phyloP scores from a whole-genome alignment of 1,140 invertebrate species.

The Bicyclus anynana region DNA sequence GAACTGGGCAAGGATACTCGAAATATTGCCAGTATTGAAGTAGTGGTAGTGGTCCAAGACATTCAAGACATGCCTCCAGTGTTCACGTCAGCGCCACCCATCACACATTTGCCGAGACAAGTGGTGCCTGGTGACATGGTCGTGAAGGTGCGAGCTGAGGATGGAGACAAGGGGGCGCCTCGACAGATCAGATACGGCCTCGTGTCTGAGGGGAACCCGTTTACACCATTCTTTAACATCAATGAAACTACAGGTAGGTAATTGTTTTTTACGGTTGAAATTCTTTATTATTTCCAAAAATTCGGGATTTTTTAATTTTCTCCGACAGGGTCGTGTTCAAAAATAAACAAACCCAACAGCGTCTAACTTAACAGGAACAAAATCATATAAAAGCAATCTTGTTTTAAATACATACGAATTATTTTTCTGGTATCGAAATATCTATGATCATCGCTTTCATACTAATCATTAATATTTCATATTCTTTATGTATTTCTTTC shows the following conservation, averaged over 20 bases:
- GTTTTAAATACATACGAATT: no score
- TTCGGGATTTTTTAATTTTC: no score
- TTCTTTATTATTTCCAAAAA: not conserved
- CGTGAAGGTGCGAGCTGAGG: slow-evolving; percentile 89
- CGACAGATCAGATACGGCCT: slow-evolving; percentile 89
- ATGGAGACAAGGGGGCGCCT: slow-evolving; percentile 91
- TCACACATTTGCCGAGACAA: slow-evolving; percentile 83
- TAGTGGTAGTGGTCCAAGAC: slow-evolving; percentile 89
- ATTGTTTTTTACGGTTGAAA: not conserved
- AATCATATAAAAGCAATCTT: no score
- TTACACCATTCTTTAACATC: slow-evolving; percentile 89
- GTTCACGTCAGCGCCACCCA: slow-evolving; percentile 88
- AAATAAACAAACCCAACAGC: no score
- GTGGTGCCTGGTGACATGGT: slow-evolving; percentile 82
- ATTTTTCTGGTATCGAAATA: no score
- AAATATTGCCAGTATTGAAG: slow-evolving; percentile 88
- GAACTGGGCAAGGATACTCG: slow-evolving; percentile 87
- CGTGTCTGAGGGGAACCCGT: slow-evolving; percentile 88
- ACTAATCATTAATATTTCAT: no score
- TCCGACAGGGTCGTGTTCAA: no score
- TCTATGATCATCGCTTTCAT: no score
- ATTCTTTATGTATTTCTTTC: no score
- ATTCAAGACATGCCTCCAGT: slow-evolving; percentile 92
- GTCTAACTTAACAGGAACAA: no score
- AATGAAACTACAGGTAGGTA: slow-evolving; percentile 86